Base-by-base conservation (phyloP, 2,797 vertebrate genomes). In the Typhlichthys subterraneus region DNA sequence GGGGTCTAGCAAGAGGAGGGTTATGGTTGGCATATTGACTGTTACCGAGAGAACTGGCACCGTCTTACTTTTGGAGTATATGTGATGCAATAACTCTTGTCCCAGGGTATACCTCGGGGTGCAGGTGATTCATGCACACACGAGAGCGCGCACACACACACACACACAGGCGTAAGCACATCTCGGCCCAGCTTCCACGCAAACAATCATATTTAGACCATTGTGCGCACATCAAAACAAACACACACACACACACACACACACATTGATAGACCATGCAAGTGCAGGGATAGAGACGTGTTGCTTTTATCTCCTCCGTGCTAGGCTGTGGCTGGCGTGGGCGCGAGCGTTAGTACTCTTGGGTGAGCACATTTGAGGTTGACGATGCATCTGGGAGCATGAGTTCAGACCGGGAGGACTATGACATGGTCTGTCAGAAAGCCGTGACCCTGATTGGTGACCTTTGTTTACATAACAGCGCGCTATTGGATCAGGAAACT, bases 381-480 rank as follows among this genome's bases (percentile, higher is more conserved):
- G 86, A 90, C 82, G 90, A 92, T 91, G 93, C 89, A 80, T 85
- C 85, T 85, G 87, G 81, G 90, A 93, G 89, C 92, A 94, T 94
- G 93, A 93, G 87, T 90, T 84, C 92, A 82, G 85, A 88, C 80
- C 84, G 85, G 79, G 89, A 89, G 86, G 90, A 92, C 74, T 74
- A 93, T 93, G 92, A 93, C 90, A 91, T 92, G 91, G 81, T 93
- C 83, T 94, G 93, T 91, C 91, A 92, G 88, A 92, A 71, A 89
- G 93, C 93, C 15, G 90, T 93, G 88, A 90, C 92, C 88, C 90
- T 94, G 53, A 86, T 94, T 79, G 88, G 93, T 90, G 92, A 94
- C 92, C 92, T 94, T 56, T 94, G 93, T 80, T 86, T 90, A 57
- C 88, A 92, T 77, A 92, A 93, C 88, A 91, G 89, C 79, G 84